Conservation (phyloP, 2,888 invertebrate species). For the Sialis lutaria region DNA sequence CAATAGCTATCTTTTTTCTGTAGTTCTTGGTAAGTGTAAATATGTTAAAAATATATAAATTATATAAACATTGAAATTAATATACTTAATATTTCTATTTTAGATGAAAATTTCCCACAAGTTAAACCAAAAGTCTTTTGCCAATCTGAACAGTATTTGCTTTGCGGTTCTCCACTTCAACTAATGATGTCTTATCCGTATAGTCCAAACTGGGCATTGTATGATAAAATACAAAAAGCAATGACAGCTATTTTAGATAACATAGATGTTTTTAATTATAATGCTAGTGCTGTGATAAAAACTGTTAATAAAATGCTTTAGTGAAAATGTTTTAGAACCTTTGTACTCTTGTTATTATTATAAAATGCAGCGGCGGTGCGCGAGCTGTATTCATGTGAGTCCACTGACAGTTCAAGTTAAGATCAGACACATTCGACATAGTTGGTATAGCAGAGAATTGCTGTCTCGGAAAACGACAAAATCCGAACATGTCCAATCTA, state of each 20-base stretch:
- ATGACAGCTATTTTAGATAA: conserved; percentile 15
- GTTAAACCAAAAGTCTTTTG: conserved; percentile 33
- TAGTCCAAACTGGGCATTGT: conserved; percentile 15
- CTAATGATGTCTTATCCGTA: conserved; percentile 18
- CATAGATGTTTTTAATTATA: conserved; percentile 8
- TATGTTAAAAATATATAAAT: too few relatives aligned
- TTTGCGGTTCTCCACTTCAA: conserved; percentile 10
- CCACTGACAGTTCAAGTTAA: too few relatives aligned
- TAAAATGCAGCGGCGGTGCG: too few relatives aligned
- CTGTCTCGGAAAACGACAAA: too few relatives aligned
- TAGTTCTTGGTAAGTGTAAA: conserved; percentile 29
- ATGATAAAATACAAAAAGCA: conserved; percentile 19
- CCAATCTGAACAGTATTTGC: conserved; percentile 36
- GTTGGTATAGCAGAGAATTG: too few relatives aligned
- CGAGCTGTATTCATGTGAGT: too few relatives aligned
- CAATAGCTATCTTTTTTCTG: conserved; percentile 41
- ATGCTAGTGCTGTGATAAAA: neutral
- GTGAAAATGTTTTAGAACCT: neutral
- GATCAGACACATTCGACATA: too few relatives aligned
- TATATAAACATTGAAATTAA: neutral
- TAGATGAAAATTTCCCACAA: conserved; percentile 31
- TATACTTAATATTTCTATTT: conserved; percentile 7
- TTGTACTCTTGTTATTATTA: too few relatives aligned
- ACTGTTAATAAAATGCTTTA: neutral
- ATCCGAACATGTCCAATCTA: too few relatives aligned